Conservation (phyloP, 2,797 vertebrate genomes). For the Numenius phaeopus region DNA sequence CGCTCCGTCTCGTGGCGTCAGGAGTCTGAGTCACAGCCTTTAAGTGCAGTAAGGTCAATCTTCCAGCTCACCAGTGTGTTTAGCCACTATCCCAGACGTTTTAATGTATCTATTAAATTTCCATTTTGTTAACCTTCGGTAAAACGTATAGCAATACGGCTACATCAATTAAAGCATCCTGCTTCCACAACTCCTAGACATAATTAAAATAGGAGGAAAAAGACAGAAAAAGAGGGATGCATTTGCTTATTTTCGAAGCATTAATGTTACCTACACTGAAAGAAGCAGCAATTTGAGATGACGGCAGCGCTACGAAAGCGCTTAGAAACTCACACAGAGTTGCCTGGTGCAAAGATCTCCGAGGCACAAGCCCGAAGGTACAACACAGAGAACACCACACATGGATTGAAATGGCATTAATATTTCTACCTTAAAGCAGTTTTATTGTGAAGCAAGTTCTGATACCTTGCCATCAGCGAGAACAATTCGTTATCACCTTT, state of each 20-base stretch:
- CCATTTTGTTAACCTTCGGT: constrained; percentile 77
- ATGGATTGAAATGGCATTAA: background rate
- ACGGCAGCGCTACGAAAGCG: background rate
- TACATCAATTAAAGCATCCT: constrained; percentile 61
- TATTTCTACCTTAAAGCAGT: background rate
- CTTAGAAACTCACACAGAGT: background rate
- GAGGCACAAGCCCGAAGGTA: background rate
- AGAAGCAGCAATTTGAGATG: background rate
- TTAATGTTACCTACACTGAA: constrained; percentile 23
- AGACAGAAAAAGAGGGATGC: background rate
- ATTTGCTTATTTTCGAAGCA: constrained; percentile 45
- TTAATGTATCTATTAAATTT: constrained; percentile 78
- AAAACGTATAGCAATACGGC: constrained; percentile 47
- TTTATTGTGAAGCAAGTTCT: background rate
- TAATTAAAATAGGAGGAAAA: background rate
- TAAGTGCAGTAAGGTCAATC: constrained; percentile 73
- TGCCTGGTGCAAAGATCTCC: background rate
- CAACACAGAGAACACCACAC: fast-evolving
- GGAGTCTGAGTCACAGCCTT: constrained; percentile 70
- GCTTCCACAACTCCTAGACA: constrained; percentile 73
- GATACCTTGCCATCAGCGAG: background rate
- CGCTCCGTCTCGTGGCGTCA: constrained; percentile 51
- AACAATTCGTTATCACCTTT: background rate
- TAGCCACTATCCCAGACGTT: constrained; percentile 62
- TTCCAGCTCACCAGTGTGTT: constrained; percentile 38